Percentiles rank a stretch among this genome's conserved stretches.
Evolutionary conservation across 2,113 vertebrate species (phyloP).

Genomic region (Hepsetus odoe): DNA sequence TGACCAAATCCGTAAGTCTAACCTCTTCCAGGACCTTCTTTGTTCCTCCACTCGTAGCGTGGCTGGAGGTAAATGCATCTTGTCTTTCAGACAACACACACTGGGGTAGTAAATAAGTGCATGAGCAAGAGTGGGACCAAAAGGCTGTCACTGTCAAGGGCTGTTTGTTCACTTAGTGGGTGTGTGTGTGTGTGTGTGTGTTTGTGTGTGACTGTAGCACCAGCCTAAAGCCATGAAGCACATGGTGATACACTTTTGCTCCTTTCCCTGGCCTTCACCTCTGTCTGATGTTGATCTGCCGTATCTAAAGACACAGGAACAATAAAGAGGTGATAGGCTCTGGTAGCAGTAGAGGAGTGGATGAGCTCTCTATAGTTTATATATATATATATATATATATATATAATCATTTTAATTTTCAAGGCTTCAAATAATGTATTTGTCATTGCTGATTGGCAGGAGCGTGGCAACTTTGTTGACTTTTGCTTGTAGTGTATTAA

Average conservation of each 20-base stretch:
- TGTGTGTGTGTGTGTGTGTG: constrained; percentile 47
- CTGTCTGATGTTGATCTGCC: constrained; percentile 51
- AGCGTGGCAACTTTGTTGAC: too few species aligned
- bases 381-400: too few species aligned
- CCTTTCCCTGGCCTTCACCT: constrained; percentile 45
- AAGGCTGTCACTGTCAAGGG: constrained; percentile 31
- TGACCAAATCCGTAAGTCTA: constrained; percentile 44
- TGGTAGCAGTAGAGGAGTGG: constrained; percentile 45
- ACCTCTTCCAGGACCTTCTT: constrained; percentile 11
- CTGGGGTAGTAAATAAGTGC: constrained; percentile 42
- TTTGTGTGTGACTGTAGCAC: constrained; percentile 52
- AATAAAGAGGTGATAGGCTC: constrained; percentile 49
- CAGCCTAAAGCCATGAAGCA: constrained; percentile 56
- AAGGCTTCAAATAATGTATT: neutral
- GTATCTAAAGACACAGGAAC: constrained; percentile 58
- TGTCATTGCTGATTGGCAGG: neutral
- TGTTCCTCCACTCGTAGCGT: neutral
- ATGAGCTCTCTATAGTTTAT: constrained; percentile 27
- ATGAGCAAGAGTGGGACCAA: constrained; percentile 15
- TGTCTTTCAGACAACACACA: constrained; percentile 44
- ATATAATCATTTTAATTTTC: neutral
- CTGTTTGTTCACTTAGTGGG: constrained; percentile 49
- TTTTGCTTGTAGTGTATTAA: too few species aligned
- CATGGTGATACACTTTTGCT: constrained; percentile 42
- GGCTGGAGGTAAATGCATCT: constrained; percentile 7